phyloP scores from a whole-genome alignment of 1,140 invertebrate genomes.

The Brachionus plicatilis region DNA sequence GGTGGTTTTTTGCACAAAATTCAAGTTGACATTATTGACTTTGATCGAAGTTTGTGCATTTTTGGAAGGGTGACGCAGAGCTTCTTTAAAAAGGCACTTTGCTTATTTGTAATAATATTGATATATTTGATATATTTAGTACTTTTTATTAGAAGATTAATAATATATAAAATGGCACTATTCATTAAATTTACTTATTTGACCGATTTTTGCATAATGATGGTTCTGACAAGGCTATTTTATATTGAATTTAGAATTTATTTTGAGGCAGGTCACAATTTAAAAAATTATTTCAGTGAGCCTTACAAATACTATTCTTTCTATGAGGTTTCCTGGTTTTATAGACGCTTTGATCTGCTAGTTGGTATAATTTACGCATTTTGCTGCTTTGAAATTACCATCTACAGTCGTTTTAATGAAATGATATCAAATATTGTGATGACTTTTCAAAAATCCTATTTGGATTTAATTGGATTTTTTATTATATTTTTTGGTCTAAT shows the following conservation, averaged over 20 bases:
- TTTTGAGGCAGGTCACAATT: not conserved
- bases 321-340: slow-evolving; percentile 1
- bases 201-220: not conserved
- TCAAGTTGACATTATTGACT: not conserved
- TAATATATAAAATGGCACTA: not conserved
- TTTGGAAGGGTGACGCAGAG: not conserved
- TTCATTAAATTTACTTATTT: not conserved
- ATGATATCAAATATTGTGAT: slow-evolving; percentile 28
- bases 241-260: slow-evolving; percentile 7
- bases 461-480: slow-evolving; percentile 22
- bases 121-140: slow-evolving; percentile 6
- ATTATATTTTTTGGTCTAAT: slow-evolving; percentile 2
- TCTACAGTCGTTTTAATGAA: not conserved
- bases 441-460: slow-evolving; percentile 22
- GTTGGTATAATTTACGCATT: slow-evolving; percentile 12
- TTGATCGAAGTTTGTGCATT: not conserved
- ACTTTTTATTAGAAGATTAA: not conserved
- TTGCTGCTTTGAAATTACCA: not conserved
- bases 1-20: slow-evolving; percentile 12
- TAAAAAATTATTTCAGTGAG: not conserved
- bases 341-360: not conserved
- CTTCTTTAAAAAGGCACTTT: not conserved
- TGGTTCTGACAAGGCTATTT: not conserved
- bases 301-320: not conserved
- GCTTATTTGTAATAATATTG: not conserved